Evolutionary conservation across 2,888 invertebrate genomes (phyloP), one percentile per base, ranked within the genome.

Genomic region (Nomada fucata): DNA sequence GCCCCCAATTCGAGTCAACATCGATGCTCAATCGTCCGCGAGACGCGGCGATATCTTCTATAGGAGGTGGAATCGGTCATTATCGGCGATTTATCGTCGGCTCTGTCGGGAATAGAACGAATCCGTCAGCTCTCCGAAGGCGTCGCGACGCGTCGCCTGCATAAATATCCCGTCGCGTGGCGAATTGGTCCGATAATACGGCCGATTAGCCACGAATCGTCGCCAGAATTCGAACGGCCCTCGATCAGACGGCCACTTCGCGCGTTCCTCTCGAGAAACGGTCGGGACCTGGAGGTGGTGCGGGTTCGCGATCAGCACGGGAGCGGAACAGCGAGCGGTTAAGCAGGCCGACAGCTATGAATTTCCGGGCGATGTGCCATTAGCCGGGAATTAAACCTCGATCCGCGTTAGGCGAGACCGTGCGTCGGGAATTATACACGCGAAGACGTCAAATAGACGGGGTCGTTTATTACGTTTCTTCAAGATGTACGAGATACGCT

Each of bases 311-410:
- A 63, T 72, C 10, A 20, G 10, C 64, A n/a, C 52, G 15, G 42
- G n/a, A 44, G 26, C 15, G 64, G 55, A 29, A 72, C 47, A 18
- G 29, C 18, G 52, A 50, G 63, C 52, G 74, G 59, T 76, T 76
- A 70, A 79, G 65, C 76, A 76, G 53, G 67, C 53, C 55, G 72
- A 72, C 71, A 72, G 74, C 78, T 78, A 76, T 76, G 80, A 86
- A 88, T 89, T 86, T 87, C 72, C 86, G 82, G 79, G 77, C 84
- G 84, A 84, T 70, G 69, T 63, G 52, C 83, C 79, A 68, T 74
- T 90, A 89, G 89, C 83, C 84, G 84, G 85, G 86, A 88, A 89
- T 90, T 90, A 90, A 67, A 74, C 73, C 78, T 63, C 57, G 78
- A 78, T 77, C 73, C 72, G 18, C 53, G 60, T 64, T 42, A 15